Evolutionary conservation across 1,140 invertebrate species (phyloP).

Genomic region (Odontomachus brunneus): DNA sequence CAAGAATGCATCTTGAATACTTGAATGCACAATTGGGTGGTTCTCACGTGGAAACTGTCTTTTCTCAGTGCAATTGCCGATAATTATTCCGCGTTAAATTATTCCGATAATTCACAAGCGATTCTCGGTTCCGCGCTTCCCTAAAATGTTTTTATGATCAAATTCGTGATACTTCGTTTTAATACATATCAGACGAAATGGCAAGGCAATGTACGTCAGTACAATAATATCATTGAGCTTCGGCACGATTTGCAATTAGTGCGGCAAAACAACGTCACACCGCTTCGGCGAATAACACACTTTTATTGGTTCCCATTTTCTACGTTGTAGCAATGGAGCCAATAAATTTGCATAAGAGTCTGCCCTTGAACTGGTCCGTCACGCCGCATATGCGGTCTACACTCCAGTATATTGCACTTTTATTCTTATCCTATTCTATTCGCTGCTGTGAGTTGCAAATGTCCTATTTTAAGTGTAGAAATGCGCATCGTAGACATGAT

Average conservation of each 20-base stretch:
- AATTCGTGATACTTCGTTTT: neutral
- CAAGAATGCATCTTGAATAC: neutral
- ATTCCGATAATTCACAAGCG: neutral
- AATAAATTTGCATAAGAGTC: conserved; percentile 1
- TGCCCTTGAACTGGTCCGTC: neutral
- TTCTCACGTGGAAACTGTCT: neutral
- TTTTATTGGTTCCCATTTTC: neutral
- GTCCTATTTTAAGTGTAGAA: too few species aligned
- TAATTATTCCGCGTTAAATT: neutral
- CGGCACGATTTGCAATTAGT: conserved; percentile 15
- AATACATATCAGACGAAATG: neutral
- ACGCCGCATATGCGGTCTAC: neutral
- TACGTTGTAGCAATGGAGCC: neutral
- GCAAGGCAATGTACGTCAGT: neutral
- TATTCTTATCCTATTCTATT: neutral
- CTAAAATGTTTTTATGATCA: neutral
- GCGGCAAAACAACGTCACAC: conserved; percentile 9
- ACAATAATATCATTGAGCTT: neutral
- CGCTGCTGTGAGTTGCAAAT: too few species aligned
- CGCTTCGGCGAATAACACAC: neutral
- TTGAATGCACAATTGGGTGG: neutral
- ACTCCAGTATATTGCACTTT: neutral
- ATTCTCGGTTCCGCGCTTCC: neutral
- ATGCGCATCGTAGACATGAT: too few species aligned
- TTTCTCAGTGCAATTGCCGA: neutral